Base-by-base conservation (phyloP, 2,113 vertebrate species). In the Pholis gunnellus region DNA sequence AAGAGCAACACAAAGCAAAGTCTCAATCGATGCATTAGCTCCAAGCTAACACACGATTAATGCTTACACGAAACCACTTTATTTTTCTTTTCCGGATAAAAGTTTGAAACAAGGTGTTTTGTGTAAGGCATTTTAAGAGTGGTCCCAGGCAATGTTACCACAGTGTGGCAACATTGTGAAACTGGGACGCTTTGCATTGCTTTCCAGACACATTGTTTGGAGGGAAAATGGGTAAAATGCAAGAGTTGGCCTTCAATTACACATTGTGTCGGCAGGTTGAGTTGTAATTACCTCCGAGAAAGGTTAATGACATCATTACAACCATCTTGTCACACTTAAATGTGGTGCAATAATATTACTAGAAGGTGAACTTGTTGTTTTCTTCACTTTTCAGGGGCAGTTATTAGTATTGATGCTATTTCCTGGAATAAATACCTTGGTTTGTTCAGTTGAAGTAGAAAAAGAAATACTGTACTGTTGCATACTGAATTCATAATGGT, bases 191-290 rank as follows among this genome's bases (percentile, higher is more conserved):
- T 94, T 94, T 95, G 93, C 82, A 70, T 95, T 95, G 93, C 87
- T 92, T 94, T 90, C 83, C 73, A 66, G 66, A 84, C 70, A 93
- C 93, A 96, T 95, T 94, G 94, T 94, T 93, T 89, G 73, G 63
- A 71, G 76, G 83, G 78, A 87, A 75, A 87, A n/a, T n/a, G n/a
- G 85, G 86, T 70, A 70, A 91, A 87, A 87, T 90, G 91, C 85
- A 94, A 93, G 93, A 73, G 81, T 94, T 95, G 91, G 87, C 91
- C 89, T 94, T 93, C 70, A 60, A 71, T 74, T 84, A 89, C 90
- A 89, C 84, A 87, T 88, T 44, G 38, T 85, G 75, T 85, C 61
- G 75, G 59, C 48, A 89, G 88, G 79, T 85, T 88, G 89, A 88
- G 79, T 93, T 89, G 79, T 86, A 81, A 90, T 92, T 82, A 89